phyloP scores from a whole-genome alignment of 2,113 vertebrate genomes.

The Peromyscus californicus region DNA sequence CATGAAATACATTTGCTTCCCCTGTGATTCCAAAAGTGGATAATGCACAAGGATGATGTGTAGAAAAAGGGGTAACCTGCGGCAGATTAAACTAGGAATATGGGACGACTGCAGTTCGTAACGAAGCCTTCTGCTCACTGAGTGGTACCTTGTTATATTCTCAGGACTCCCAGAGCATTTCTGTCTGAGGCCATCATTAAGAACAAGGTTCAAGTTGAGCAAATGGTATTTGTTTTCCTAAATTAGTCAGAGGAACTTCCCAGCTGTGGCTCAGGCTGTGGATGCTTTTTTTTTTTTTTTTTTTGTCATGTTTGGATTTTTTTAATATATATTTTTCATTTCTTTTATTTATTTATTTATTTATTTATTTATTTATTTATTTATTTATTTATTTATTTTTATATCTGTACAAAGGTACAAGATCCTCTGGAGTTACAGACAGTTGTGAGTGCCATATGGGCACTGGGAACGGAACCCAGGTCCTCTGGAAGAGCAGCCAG shows the following conservation, averaged over 20 bases:
- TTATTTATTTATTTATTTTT: neutral
- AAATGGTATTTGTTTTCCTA: neutral
- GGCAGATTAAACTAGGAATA: neutral
- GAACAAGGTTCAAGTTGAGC: neutral
- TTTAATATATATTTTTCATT: neutral
- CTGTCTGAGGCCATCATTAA: neutral
- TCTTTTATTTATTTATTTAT: neutral
- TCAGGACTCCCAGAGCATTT: neutral
- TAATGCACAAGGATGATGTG: neutral
- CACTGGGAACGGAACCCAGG: neutral
- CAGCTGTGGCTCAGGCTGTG: neutral
- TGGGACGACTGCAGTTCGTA: accelerated
- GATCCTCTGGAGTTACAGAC: neutral
- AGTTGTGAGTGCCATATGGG: neutral
- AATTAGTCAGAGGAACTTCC: constrained; percentile 16
- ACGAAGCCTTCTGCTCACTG: neutral
- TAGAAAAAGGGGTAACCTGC: neutral
- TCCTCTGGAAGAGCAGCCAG: neutral
- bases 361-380: neutral
- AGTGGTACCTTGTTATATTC: neutral
- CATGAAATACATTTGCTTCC: neutral
- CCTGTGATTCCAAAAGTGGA: neutral
- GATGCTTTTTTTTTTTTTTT: neutral
- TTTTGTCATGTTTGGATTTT: neutral
- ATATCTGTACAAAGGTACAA: neutral